Evolutionary conservation across 2,113 vertebrate species (phyloP).

Genomic region (Otocyon megalotis): DNA sequence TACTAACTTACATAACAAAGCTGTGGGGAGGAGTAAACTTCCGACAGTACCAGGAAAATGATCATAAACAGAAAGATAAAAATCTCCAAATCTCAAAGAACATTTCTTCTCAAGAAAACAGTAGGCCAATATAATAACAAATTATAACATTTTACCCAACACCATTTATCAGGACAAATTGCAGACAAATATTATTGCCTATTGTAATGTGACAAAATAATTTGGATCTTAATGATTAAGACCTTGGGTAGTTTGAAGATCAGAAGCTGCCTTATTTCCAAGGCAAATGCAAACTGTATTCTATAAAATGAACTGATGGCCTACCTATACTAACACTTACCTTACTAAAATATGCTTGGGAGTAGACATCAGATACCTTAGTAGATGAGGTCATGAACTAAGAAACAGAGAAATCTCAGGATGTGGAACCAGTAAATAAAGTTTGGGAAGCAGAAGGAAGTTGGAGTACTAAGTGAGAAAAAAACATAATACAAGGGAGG

Average conservation of each 20-base stretch:
- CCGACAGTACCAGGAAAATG: conserved; percentile 46
- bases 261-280: conserved; percentile 44
- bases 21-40: conserved; percentile 19
- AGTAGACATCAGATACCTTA: background rate
- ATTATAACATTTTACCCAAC: background rate
- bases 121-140: background rate
- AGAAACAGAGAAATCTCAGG: background rate
- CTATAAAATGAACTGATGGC: background rate
- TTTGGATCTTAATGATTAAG: conserved; percentile 27
- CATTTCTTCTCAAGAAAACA: conserved; percentile 45
- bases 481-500: conserved; percentile 31
- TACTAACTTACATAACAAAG: background rate
- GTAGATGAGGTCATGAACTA: conserved; percentile 22
- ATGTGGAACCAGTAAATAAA: conserved; percentile 30
- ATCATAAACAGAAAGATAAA: conserved; percentile 42
- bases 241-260: conserved; percentile 47
- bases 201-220: conserved; percentile 12
- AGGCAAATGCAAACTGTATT: conserved; percentile 49
- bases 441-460: conserved; percentile 38
- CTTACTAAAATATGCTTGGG: background rate
- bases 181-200: conserved; percentile 26
- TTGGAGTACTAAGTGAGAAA: background rate
- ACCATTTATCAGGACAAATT: conserved; percentile 36
- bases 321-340: background rate
- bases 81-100: conserved; percentile 42